Evolutionary conservation across 1,140 invertebrate species (phyloP).

Genomic region (Bombus waltoni): DNA sequence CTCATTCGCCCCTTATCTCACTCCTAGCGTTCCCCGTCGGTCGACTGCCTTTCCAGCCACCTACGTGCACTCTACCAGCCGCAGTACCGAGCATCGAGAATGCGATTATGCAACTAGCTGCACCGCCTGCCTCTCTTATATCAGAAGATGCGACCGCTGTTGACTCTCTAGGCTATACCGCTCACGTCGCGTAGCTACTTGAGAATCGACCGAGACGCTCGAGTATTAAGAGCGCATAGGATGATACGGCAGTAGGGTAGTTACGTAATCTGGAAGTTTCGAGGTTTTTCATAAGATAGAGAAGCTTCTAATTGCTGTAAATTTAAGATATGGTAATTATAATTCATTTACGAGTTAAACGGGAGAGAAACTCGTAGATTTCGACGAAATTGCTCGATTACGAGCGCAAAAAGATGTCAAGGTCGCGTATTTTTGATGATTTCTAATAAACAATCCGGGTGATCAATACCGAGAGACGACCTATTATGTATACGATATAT

Average conservation of each 20-base stretch:
- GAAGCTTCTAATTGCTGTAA: no score
- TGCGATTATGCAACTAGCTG: constrained; percentile 62
- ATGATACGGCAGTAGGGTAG: no score
- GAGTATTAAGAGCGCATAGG: no score
- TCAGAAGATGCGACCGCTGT: constrained; percentile 29
- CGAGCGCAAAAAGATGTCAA: neutral
- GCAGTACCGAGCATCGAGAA: constrained; percentile 53
- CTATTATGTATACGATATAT: no score
- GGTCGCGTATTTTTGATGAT: neutral
- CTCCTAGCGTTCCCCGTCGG: constrained; percentile 12
- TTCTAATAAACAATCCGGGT: neutral
- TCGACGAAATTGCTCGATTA: neutral
- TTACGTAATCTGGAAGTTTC: no score
- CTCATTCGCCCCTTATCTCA: constrained; percentile 37
- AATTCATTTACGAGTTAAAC: no score
- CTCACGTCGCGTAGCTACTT: no score
- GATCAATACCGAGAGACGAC: no score
- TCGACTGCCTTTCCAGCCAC: constrained; percentile 37
- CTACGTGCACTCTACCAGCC: constrained; percentile 44
- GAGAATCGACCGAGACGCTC: no score
- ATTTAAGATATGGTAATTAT: no score
- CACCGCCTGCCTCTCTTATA: constrained; percentile 49
- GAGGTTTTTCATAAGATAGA: no score
- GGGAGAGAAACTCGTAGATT: no score
- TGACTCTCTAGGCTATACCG: neutral